phyloP scores from a whole-genome alignment of 2,888 invertebrate genomes.

The Lepas anatifera region DNA sequence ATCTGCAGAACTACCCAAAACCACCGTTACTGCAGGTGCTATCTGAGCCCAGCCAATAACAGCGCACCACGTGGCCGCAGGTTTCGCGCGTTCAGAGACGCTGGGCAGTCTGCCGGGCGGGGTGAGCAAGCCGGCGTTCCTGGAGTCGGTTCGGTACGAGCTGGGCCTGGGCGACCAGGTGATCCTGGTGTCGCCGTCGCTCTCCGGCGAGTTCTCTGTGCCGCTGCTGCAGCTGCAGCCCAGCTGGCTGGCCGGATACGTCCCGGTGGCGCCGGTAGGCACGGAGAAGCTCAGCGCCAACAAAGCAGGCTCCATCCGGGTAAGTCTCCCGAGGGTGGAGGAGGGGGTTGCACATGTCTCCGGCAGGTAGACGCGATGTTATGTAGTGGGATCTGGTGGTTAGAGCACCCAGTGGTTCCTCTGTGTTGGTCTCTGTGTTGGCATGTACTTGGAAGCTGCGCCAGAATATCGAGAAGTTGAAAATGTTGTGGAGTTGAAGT shows the following conservation, averaged over 20 bases:
- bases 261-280: slow-evolving; percentile 35
- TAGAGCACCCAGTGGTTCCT: no score
- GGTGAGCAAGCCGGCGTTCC: slow-evolving; percentile 1
- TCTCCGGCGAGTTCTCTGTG: slow-evolving; percentile 38
- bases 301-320: slow-evolving; percentile 22
- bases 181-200: slow-evolving; percentile 38
- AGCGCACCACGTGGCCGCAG: background rate
- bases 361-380: no score
- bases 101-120: background rate
- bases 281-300: slow-evolving; percentile 28
- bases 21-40: no score
- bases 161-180: slow-evolving; percentile 26
- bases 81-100: background rate
- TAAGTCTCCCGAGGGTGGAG: no score
- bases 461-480: no score
- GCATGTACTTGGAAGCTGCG: no score
- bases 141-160: slow-evolving; percentile 13
- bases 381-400: no score
- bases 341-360: no score
- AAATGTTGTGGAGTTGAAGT: no score
- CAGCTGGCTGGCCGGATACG: slow-evolving; percentile 22
- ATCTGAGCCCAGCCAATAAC: no score
- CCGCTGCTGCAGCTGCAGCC: slow-evolving; percentile 33
- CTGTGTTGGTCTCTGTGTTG: no score
- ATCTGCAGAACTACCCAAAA: no score